Percentiles rank a stretch among this genome's conserved stretches.
phyloP scores from a whole-genome alignment of 2,797 vertebrate genomes.

The Tamandua tetradactyla region DNA sequence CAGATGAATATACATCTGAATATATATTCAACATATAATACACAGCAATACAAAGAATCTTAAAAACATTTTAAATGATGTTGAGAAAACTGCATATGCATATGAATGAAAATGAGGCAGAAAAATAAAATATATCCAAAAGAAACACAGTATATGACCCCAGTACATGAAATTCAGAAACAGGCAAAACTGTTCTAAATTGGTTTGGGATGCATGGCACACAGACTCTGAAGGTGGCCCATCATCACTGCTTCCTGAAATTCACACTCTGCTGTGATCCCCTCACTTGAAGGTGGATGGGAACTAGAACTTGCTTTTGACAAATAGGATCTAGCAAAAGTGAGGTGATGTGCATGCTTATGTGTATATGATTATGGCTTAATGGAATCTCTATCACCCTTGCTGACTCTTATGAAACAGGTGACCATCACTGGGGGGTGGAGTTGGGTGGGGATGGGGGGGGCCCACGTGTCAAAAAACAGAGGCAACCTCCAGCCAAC shows the following conservation, averaged over 20 bases:
- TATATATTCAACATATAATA: too few species aligned
- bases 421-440: not conserved
- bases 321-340: not conserved
- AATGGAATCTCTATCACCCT: not conserved
- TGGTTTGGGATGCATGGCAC: not conserved
- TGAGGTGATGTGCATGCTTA: too few species aligned
- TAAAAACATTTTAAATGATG: conserved; percentile 3
- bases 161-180: conserved; percentile 3
- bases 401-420: not conserved
- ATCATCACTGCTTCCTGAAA: not conserved
- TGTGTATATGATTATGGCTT: not conserved
- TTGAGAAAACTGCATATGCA: not conserved
- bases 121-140: not conserved
- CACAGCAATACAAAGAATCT: not conserved
- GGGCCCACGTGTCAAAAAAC: not conserved
- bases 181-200: not conserved
- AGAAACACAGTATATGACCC: not conserved
- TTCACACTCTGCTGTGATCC: not conserved
- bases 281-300: not conserved
- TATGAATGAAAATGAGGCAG: not conserved
- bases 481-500: not conserved
- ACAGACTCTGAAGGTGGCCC: not conserved
- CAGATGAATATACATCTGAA: not conserved
- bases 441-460: not conserved
- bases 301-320: not conserved